These are phyloP conservation scores for Bucco capensis DNA, from an alignment of 2,113 vertebrate genomes.

Conservation along the genomic window DNA sequence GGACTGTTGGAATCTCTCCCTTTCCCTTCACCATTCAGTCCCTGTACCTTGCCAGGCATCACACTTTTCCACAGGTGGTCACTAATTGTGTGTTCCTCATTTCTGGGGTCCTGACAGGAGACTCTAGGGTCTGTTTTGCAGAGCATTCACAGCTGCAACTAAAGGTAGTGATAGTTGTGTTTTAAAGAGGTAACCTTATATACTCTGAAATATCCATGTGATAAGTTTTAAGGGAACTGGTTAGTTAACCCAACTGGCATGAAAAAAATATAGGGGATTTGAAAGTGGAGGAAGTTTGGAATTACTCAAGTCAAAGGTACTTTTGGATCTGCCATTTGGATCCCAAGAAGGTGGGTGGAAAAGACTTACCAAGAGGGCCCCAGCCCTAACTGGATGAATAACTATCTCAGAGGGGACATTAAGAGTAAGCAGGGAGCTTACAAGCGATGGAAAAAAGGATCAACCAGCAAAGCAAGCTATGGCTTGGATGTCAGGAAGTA, in stretches of 20 bases:
- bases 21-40: not conserved
- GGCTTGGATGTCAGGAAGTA: not conserved
- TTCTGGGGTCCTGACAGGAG: constrained; percentile 23
- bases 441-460: constrained; percentile 23
- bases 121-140: constrained; percentile 23
- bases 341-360: constrained; percentile 6
- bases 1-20: not conserved
- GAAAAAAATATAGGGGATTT: constrained; percentile 14
- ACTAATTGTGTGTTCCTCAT: constrained; percentile 18
- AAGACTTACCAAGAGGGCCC: not conserved
- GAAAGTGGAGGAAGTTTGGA: constrained; percentile 5
- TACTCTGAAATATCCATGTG: not conserved
- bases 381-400: constrained; percentile 12
- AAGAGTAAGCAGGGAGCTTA: constrained; percentile 42
- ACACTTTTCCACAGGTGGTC: constrained; percentile 54
- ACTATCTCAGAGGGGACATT: not conserved
- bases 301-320: constrained; percentile 13
- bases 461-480: not conserved
- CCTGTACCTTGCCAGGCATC: constrained; percentile 36
- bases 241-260: constrained; percentile 27
- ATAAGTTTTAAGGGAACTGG: constrained; percentile 7
- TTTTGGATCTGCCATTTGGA: constrained; percentile 12
- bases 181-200: constrained; percentile 34
- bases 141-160: constrained; percentile 50
- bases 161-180: constrained; percentile 1